Conservation (phyloP, 1,140 invertebrate genomes). For the Saccostrea echinata region DNA sequence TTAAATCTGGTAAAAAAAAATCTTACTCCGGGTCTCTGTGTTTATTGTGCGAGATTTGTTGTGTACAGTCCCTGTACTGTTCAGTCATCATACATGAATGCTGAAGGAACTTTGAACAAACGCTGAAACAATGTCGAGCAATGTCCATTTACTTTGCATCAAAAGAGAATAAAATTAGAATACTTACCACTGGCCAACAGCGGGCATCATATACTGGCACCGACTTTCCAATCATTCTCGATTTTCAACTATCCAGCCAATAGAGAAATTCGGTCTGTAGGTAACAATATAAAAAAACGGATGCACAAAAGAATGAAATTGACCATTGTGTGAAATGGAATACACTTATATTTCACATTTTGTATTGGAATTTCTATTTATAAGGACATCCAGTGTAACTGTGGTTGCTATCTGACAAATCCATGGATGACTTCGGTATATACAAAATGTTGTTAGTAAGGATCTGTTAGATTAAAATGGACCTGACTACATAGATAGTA, state of each 20-base stretch:
- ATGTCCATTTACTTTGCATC: too few species aligned
- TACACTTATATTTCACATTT: not conserved
- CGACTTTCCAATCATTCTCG: not conserved
- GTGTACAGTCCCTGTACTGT: too few species aligned
- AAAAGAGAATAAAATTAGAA: too few species aligned
- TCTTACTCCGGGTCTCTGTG: too few species aligned
- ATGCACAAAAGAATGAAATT: not conserved
- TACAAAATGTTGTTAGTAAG: not conserved
- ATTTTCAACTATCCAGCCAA: not conserved
- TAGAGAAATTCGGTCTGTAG: not conserved
- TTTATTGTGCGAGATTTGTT: too few species aligned
- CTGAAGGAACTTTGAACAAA: too few species aligned
- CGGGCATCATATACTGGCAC: conserved; percentile 3
- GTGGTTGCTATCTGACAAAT: not conserved
- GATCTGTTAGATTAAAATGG: not conserved
- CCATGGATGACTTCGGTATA: not conserved
- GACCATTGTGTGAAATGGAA: not conserved
- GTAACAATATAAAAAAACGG: not conserved
- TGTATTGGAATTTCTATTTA: not conserved
- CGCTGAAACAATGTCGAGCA: too few species aligned
- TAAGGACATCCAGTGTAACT: not conserved
- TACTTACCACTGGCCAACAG: conserved; percentile 8
- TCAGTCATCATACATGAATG: too few species aligned
- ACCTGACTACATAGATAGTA: not conserved
- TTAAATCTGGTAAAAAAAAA: too few species aligned